phyloP scores from a whole-genome alignment of 2,113 vertebrate genomes.

The Xiphophorus hellerii region DNA sequence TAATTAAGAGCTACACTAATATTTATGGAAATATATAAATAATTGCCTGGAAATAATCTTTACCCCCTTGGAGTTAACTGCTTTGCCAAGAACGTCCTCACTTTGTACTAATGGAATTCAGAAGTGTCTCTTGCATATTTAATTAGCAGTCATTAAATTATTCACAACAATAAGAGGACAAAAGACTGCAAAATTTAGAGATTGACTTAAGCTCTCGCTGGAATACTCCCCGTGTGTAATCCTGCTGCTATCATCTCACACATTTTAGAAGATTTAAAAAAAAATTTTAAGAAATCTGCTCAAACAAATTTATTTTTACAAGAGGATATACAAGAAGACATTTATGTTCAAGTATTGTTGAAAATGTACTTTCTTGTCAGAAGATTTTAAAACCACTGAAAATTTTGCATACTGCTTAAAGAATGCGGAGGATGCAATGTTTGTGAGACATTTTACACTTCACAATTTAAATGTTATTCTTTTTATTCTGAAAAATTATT shows the following conservation, averaged over 20 bases:
- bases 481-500: too few relatives aligned
- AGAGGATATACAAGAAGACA: too few relatives aligned
- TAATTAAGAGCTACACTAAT: not conserved
- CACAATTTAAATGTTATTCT: too few relatives aligned
- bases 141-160: slow-evolving; percentile 39
- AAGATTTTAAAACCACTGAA: not conserved
- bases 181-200: slow-evolving; percentile 2
- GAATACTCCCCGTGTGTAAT: not conserved
- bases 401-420: not conserved
- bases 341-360: too few relatives aligned
- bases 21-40: not conserved
- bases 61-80: slow-evolving; percentile 16
- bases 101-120: slow-evolving; percentile 22
- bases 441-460: too few relatives aligned
- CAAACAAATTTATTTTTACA: not conserved
- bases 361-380: too few relatives aligned
- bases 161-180: slow-evolving; percentile 36
- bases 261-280: not conserved
- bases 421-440: too few relatives aligned
- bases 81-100: slow-evolving; percentile 1
- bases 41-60: slow-evolving; percentile 28
- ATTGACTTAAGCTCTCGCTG: not conserved
- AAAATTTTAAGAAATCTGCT: not conserved
- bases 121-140: slow-evolving; percentile 45
- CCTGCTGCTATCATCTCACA: not conserved